phyloP scores from a whole-genome alignment of 2,113 vertebrate species.

The Chloroceryle aenea region DNA sequence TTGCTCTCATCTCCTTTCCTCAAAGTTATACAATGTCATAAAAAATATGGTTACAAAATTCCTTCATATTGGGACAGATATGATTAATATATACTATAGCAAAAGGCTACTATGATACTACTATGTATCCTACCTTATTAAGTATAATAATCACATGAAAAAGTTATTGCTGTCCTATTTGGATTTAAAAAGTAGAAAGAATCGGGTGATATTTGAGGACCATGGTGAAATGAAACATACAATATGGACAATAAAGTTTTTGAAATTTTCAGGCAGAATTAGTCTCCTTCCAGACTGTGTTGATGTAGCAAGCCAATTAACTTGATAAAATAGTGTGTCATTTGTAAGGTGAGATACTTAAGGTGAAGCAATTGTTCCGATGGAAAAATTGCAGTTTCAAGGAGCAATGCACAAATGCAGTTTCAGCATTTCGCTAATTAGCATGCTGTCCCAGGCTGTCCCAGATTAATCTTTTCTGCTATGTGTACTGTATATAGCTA shows the following conservation, averaged over 20 bases:
- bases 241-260: neutral
- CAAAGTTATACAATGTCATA: neutral
- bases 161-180: neutral
- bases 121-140: neutral
- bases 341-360: constrained; percentile 8
- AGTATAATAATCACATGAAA: neutral
- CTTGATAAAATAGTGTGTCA: constrained; percentile 5
- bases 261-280: neutral
- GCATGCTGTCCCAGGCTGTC: constrained; percentile 40
- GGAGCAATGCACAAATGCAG: constrained; percentile 20
- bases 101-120: neutral
- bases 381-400: constrained; percentile 46
- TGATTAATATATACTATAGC: neutral
- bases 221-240: neutral
- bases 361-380: neutral
- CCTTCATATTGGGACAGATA: neutral
- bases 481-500: constrained; percentile 52
- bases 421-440: constrained; percentile 77
- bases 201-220: neutral
- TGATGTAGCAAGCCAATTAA: constrained; percentile 27
- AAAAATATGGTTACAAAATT: neutral
- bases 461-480: constrained; percentile 74
- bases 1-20: neutral
- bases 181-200: neutral
- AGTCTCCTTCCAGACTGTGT: neutral